These are phyloP conservation scores for Apis florea DNA, from an alignment of 1,140 invertebrate genomes.

Conservation along the genomic window DNA sequence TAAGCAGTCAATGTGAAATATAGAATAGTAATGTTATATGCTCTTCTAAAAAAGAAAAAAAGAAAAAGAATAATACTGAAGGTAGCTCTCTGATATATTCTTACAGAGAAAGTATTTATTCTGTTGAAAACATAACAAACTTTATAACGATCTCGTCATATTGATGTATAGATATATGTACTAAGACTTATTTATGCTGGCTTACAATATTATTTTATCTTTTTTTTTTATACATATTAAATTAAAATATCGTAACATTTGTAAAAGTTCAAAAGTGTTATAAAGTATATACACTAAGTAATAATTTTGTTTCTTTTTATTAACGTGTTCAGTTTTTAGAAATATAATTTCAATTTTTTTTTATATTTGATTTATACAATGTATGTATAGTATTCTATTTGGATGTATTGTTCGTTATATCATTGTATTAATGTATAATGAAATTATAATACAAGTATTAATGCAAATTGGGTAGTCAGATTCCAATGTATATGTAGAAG, in stretches of 20 bases:
- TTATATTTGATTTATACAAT: conserved; percentile 30
- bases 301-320: conserved; percentile 18
- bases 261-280: conserved; percentile 18
- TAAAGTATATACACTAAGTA: conserved; percentile 8
- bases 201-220: conserved; percentile 25
- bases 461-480: conserved; percentile 42
- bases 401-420: conserved; percentile 54
- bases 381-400: conserved; percentile 47
- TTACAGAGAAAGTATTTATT: conserved; percentile 27
- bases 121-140: conserved; percentile 2
- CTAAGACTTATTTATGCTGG: conserved; percentile 31
- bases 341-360: conserved; percentile 35
- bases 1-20: conserved; percentile 22
- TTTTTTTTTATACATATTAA: conserved; percentile 7
- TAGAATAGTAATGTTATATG: conserved; percentile 25
- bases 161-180: conserved; percentile 51
- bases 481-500: conserved; percentile 33
- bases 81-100: conserved; percentile 33
- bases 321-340: conserved; percentile 31
- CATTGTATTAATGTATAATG: conserved; percentile 49
- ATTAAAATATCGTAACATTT: conserved; percentile 19
- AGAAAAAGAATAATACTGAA: conserved; percentile 22
- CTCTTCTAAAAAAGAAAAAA: conserved; percentile 18
- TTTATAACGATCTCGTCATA: conserved; percentile 32
- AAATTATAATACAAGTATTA: conserved; percentile 58